Conservation (phyloP, 2,113 vertebrate genomes). For the Todiramphus chloris region DNA sequence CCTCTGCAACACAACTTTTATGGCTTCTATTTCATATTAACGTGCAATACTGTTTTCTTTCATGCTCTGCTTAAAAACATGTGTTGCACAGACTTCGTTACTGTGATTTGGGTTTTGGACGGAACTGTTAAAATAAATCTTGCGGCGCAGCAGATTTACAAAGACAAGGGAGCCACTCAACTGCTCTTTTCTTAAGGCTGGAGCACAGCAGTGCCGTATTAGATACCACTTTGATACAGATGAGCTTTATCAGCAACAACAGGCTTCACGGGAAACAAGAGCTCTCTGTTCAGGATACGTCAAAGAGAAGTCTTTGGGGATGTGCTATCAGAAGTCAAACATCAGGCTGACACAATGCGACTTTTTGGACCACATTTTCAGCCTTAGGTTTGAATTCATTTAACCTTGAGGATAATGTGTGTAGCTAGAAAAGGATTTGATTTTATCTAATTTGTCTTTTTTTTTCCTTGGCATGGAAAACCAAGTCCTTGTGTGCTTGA, state of each 20-base stretch:
- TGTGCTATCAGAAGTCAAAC: slow-evolving; percentile 30
- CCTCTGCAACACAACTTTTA: neutral
- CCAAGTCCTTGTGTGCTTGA: neutral
- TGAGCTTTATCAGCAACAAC: slow-evolving; percentile 34
- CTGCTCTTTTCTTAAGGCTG: neutral
- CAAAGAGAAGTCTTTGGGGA: slow-evolving; percentile 40
- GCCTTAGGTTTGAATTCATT: neutral
- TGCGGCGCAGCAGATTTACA: neutral
- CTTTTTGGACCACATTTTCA: neutral
- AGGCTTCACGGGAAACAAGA: neutral
- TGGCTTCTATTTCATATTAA: neutral
- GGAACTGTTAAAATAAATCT: neutral
- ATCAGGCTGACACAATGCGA: neutral
- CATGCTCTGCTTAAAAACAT: neutral
- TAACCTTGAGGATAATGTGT: neutral
- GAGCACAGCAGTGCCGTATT: neutral
- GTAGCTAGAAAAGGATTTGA: neutral
- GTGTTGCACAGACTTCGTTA: neutral
- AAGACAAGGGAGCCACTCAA: neutral
- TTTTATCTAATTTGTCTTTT: neutral
- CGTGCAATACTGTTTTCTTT: neutral
- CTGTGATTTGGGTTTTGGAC: neutral
- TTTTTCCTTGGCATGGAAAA: neutral
- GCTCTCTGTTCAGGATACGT: neutral
- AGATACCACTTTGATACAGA: slow-evolving; percentile 15